Base-by-base conservation (phyloP, 92 coral and sea anemone species). In the Isaurus tuberculatus region DNA sequence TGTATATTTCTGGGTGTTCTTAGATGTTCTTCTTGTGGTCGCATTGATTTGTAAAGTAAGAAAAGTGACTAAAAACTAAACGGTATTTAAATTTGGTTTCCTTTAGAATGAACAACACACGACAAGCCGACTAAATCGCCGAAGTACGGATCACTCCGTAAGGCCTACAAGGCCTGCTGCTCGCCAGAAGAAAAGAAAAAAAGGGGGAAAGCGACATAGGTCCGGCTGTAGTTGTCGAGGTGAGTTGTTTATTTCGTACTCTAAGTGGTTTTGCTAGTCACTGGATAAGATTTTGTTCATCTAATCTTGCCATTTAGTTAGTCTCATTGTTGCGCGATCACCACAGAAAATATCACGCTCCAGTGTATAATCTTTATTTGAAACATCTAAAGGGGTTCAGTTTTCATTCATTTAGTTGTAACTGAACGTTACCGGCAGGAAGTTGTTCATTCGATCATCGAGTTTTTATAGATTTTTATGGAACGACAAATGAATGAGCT, bases 101-200 rank as follows among this genome's bases (percentile, higher is more conserved):
- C 64, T 57, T 69, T 70, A 77, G 82, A 58, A 77, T 77, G 70
- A 27, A 36, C 30, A 51, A 34, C 70, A 36, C 67, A 77, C 82
- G 82, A 77, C 82, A 27, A 67, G 82, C 49, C 51, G 82, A 58
- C 44, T 79, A 37, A 79, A 33, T 73, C 74, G 84, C 75, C 70
- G 74, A 66, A 86, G 65, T 78, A 73, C 89, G 74, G 87, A 80
- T 86, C 49, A 88, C 28, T 70, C 92, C 42, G 66, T 22, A 37
- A 53, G 72, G 29, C 83, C 92, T 13, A 73, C 91, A 29, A 71
- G 55, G n/a, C 80, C 91, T 37, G 57, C 77, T 37, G 28, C 70
- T 70, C 85, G 82, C 14, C 53, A 37, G 28, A 61, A 36, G 81
- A 80, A 67, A 60, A 84, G 72, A 40, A 72, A 36, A 81, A 80